phyloP scores from a whole-genome alignment of 2,888 invertebrate species.

The Thymelicus acteon region DNA sequence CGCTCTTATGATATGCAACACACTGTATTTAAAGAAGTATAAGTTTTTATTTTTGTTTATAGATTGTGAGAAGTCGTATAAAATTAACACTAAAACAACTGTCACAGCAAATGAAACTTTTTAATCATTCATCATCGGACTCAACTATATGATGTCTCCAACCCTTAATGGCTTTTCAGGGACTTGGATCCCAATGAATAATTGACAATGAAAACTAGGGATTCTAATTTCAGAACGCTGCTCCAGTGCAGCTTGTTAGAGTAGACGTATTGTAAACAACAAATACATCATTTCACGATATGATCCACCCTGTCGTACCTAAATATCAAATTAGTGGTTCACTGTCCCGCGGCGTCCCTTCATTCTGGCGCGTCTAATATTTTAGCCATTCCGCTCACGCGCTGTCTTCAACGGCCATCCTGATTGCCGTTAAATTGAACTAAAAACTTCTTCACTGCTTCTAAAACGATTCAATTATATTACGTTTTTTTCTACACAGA shows the following conservation, averaged over 20 bases:
- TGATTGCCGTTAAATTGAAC: slow-evolving; percentile 85
- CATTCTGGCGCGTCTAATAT: slow-evolving; percentile 79
- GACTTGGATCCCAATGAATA: no score
- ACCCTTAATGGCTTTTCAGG: no score
- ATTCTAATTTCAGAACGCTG: background rate
- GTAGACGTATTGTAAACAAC: background rate
- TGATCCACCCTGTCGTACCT: slow-evolving; percentile 46
- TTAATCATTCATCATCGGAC: no score
- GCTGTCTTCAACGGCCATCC: slow-evolving; percentile 80
- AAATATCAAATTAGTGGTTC: slow-evolving; percentile 74
- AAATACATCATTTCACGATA: background rate
- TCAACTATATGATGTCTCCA: no score
- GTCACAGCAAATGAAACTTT: no score
- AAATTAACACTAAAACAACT: background rate
- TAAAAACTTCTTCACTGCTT: slow-evolving; percentile 83
- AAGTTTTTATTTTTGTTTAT: slow-evolving; percentile 1
- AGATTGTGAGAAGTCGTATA: background rate
- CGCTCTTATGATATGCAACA: slow-evolving; percentile 36
- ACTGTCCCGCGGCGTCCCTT: slow-evolving; percentile 63
- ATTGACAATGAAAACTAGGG: no score
- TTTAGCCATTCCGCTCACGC: slow-evolving; percentile 82
- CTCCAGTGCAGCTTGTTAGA: background rate
- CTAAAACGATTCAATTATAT: slow-evolving; percentile 81
- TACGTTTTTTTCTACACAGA: slow-evolving; percentile 60
- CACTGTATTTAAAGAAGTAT: slow-evolving; percentile 22